Conservation (phyloP, 2,113 vertebrate species). For the Gymnarchus niloticus region DNA sequence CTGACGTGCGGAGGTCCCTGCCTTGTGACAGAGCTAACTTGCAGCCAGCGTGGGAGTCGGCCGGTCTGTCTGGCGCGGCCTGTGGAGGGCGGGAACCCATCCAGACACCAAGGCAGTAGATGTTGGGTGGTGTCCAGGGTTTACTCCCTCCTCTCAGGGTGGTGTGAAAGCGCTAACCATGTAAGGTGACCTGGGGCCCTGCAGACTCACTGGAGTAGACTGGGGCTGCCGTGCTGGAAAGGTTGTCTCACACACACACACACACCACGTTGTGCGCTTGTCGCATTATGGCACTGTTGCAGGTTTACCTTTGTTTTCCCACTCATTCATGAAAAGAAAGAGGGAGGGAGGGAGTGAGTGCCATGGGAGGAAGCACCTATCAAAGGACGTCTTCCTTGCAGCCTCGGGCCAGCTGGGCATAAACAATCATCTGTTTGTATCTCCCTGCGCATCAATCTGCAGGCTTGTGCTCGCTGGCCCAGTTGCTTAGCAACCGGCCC, state of each 20-base stretch:
- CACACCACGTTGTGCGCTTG: not conserved
- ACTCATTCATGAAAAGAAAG: slow-evolving; percentile 3
- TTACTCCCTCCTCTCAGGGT: not conserved
- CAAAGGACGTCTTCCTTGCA: slow-evolving; percentile 13
- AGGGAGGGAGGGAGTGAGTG: not conserved
- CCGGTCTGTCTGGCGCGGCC: no score
- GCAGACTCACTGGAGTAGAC: not conserved
- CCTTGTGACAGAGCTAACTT: no score
- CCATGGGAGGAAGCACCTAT: not conserved
- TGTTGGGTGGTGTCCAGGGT: not conserved
- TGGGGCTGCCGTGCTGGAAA: no score
- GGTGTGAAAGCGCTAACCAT: not conserved
- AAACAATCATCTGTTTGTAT: slow-evolving; percentile 51
- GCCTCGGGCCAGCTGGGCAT: slow-evolving; percentile 39
- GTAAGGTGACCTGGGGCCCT: not conserved
- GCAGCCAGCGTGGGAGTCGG: not conserved
- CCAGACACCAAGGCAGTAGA: not conserved
- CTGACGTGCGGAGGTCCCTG: no score
- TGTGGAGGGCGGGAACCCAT: not conserved
- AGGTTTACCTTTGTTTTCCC: not conserved
- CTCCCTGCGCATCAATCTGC: slow-evolving; percentile 33
- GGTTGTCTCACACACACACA: not conserved
- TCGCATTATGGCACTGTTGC: not conserved
- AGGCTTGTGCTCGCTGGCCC: slow-evolving; percentile 39
- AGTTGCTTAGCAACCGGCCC: slow-evolving; percentile 61